Evolutionary conservation across 1,140 invertebrate genomes (phyloP), one percentile per base, ranked within the genome.

Genomic region (Manduca sexta): DNA sequence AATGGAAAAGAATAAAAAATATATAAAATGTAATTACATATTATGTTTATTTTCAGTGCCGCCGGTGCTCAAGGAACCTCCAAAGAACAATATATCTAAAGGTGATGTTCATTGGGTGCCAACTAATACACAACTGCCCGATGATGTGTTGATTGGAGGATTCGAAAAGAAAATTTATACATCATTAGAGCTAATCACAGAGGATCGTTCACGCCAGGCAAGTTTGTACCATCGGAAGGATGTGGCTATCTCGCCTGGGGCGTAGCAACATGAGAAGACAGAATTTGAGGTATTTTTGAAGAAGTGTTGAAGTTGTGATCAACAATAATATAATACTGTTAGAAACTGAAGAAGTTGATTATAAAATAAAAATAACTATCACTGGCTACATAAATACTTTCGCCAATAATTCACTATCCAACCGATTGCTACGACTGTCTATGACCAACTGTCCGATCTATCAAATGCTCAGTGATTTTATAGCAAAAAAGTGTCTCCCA

Each of bases 211-310:
- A 87, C 92, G 44, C 91, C 92, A 38, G 92, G 92, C 3, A 93
- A 93, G 74, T 84, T 92, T 44, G 86, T 91, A 37, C 88, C 90
- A 1, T 89, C 90, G 1, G 89, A 93, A 57, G 88, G 89, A 11
- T 86, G 89, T 0, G 90, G 88, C 54, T 95, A 93, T 63, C 72
- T 95, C 0, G 66, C 93, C 13, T 95, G 92, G 91, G 93, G 93
- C 15, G 74, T 67, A 3, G 92, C 93, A n/a, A 61, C 91, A 93
- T 66, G 87, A 86, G 16, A 91, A 92, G 61, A 55, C 64, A 15
- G 87, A 92, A 15, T 95, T 94, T 74, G 90, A 95, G 85, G 90
- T 91, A 65, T 55, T n/a, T n/a, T n/a, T n/a, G n/a, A n/a, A n/a
- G n/a, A n/a, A n/a, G n/a, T n/a, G n/a, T n/a, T n/a, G n/a, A n/a